phyloP scores from a whole-genome alignment of 2,888 invertebrate species.

The Ennomos erosarius region DNA sequence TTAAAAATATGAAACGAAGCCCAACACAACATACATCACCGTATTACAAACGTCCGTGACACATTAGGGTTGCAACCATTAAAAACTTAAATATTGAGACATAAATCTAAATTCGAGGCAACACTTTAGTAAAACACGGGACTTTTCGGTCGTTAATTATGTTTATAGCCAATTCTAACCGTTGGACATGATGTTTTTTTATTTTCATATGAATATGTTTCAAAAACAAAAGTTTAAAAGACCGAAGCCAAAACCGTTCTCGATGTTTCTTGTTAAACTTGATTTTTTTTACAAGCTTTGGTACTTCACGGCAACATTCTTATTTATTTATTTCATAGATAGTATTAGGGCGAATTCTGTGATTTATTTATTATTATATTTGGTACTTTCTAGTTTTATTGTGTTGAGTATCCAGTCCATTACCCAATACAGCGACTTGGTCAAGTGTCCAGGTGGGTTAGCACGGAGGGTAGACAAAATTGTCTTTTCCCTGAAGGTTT shows the following conservation, averaged over 20 bases:
- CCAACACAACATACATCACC: constrained; percentile 28
- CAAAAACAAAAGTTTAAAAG: constrained; percentile 7
- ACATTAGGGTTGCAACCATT: constrained; percentile 47
- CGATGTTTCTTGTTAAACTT: background rate
- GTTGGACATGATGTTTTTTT: constrained; percentile 27
- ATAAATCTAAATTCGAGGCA: constrained; percentile 51
- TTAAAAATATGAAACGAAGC: constrained; percentile 29
- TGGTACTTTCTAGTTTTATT: no score
- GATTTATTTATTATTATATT: no score
- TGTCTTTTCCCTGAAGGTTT: no score
- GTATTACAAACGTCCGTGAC: constrained; percentile 36
- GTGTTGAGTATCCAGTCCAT: no score
- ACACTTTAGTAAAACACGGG: constrained; percentile 40
- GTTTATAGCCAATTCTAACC: constrained; percentile 45
- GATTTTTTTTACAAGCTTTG: no score
- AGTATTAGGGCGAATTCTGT: no score
- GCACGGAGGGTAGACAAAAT: no score
- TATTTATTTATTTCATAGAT: no score
- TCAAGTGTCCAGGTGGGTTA: no score
- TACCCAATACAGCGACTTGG: no score
- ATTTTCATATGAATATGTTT: constrained; percentile 18
- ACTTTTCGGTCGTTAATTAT: constrained; percentile 40
- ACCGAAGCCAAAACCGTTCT: constrained; percentile 5
- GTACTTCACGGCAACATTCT: no score
- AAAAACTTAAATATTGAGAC: constrained; percentile 57